Conservation (phyloP, 1,140 invertebrate genomes). For the Solenopsis invicta region DNA sequence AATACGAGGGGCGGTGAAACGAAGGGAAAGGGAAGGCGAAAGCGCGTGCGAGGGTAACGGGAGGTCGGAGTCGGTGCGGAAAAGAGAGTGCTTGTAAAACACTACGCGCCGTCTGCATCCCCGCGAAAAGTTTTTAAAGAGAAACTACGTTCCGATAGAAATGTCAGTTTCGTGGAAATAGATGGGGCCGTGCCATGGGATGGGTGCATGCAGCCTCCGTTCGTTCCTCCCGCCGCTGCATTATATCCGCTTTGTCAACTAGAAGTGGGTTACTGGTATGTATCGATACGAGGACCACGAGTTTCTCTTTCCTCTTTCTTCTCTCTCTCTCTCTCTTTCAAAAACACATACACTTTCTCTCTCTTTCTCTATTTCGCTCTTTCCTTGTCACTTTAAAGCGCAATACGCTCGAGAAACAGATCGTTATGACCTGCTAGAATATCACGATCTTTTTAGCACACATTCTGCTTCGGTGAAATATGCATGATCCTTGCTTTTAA, state of each 20-base stretch:
- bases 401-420: constrained; percentile 22
- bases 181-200: constrained; percentile 61
- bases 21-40: not conserved
- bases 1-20: not conserved
- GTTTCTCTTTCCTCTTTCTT: not conserved
- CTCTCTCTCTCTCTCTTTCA: not conserved
- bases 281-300: constrained; percentile 57
- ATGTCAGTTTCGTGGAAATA: constrained; percentile 74
- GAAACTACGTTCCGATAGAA: constrained; percentile 75
- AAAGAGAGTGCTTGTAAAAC: constrained; percentile 62
- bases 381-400: not conserved
- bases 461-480: not conserved
- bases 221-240: constrained; percentile 58
- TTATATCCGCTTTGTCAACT: constrained; percentile 76
- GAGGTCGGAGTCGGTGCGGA: not conserved
- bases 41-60: constrained; percentile 1
- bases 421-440: constrained; percentile 4
- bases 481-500: not conserved
- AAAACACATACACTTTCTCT: not conserved
- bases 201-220: constrained; percentile 35
- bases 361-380: not conserved
- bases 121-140: constrained; percentile 73
- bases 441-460: constrained; percentile 39
- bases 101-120: constrained; percentile 51
- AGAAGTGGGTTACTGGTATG: constrained; percentile 69